Evolutionary conservation across 2,888 invertebrate genomes (phyloP).

Genomic region (Caradrina kadenii): DNA sequence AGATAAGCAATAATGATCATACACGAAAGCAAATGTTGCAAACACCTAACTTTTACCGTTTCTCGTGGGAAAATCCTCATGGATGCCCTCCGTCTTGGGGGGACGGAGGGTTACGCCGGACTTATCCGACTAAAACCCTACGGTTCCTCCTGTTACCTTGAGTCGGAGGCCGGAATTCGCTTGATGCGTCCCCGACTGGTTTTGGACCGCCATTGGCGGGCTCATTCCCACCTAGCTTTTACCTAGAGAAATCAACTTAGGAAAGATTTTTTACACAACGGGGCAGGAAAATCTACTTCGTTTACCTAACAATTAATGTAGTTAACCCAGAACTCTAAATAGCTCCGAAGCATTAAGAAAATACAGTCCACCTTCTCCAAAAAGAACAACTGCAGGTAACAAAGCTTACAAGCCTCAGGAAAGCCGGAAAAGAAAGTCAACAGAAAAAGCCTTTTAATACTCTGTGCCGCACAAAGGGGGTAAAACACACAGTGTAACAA

Average conservation of each 20-base stretch:
- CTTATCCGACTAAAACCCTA: too few relatives aligned
- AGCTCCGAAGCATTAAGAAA: slow-evolving; percentile 7
- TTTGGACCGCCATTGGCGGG: too few relatives aligned
- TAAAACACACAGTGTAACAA: slow-evolving; percentile 53
- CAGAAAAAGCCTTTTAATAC: slow-evolving; percentile 49
- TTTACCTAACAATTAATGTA: neutral
- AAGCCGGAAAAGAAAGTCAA: slow-evolving; percentile 43
- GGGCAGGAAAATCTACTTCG: neutral
- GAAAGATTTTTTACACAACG: too few relatives aligned
- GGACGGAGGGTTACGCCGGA: too few relatives aligned
- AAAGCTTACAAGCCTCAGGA: slow-evolving; percentile 32
- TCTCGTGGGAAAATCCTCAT: too few relatives aligned
- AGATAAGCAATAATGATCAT: slow-evolving; percentile 18
- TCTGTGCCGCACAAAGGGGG: slow-evolving; percentile 42
- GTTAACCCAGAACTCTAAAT: neutral
- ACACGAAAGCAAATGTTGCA: neutral
- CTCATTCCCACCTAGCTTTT: too few relatives aligned
- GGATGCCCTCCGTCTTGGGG: too few relatives aligned
- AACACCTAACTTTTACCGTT: neutral
- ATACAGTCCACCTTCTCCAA: slow-evolving; percentile 8
- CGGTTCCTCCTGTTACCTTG: too few relatives aligned
- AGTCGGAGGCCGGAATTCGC: too few relatives aligned
- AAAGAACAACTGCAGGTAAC: slow-evolving; percentile 21
- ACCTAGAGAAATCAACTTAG: too few relatives aligned
- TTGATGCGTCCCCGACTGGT: too few relatives aligned